Evolutionary conservation across 2,113 vertebrate genomes (phyloP), one percentile per base, ranked within the genome.

Genomic region (Gallinago jamesoni): DNA sequence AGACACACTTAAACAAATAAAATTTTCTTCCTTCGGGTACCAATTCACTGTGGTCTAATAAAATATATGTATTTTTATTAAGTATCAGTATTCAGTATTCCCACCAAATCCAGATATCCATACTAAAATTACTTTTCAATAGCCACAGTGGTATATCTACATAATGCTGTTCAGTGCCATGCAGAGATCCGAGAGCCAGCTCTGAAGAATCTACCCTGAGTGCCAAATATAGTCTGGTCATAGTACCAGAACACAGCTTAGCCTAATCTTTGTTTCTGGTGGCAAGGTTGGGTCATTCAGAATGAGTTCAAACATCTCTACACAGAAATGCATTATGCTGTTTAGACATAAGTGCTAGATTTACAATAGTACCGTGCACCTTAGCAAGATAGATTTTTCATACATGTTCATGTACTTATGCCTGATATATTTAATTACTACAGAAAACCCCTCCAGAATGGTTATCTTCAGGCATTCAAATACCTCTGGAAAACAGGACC

Each of bases 1-100:
- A 64, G 96, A 78, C 74, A 89, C 94, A 96, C 95, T 98, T 97
- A 96, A 97, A 97, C 87, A 97, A 97, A 97, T 92, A 98, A 73
- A 87, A 93, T 87, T 92, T 87, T 72, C 96, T 96, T 98, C 97
- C 96, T 98, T 96, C 33, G 66, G 89, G 94, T 97, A 95, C 88
- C 72, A 91, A 86, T 86, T 93, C 69, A 17, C 85, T 85, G 30
- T 84, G 69, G 77, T 77, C 86, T 90, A 91, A 76, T 76, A 94
- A 97, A 79, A 96, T 1, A 79, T 17, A 50, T 30, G 37, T 35
- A 33, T 33, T 37, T 21, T 91, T 91, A 94, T 77, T 92, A 77
- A 96, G 93, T 35, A 45, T 97, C 85, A 93, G 69, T 52, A 92
- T 94, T 94, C 85, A 93, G 69, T 55, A 92, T 94, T 94, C 89